These are phyloP conservation scores for Desoria tigrina DNA, from an alignment of 2,888 invertebrate species.

Conservation along the genomic window DNA sequence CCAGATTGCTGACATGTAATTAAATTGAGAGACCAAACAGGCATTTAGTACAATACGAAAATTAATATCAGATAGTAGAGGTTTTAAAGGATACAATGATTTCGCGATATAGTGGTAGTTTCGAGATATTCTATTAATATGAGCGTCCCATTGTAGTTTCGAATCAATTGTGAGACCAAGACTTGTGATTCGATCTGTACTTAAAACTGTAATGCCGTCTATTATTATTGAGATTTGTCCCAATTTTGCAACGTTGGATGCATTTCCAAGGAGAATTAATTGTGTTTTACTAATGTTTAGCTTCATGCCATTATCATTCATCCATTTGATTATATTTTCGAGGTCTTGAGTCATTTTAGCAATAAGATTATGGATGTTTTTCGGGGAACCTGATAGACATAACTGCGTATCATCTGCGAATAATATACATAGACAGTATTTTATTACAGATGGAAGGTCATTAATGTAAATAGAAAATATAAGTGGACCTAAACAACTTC, in stretches of 20 bases:
- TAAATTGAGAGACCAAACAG: not conserved
- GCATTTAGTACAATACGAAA: not conserved
- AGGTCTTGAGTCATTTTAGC: not conserved
- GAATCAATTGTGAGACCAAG: too few relatives aligned
- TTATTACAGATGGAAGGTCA: not conserved
- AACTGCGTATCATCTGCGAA: slow-evolving; percentile 10
- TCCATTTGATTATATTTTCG: not conserved
- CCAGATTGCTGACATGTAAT: not conserved
- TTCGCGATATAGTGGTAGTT: not conserved
- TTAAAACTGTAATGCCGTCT: not conserved
- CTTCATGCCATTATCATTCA: not conserved
- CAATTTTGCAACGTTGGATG: not conserved
- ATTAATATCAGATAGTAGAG: not conserved
- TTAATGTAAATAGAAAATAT: not conserved
- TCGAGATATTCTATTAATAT: not conserved
- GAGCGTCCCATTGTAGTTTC: too few relatives aligned
- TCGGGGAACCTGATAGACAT: not conserved
- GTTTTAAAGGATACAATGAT: slow-evolving; percentile 4
- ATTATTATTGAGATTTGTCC: not conserved
- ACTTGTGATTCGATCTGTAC: not conserved
- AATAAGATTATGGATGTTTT: not conserved
- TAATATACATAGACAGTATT: not conserved
- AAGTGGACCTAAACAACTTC: not conserved
- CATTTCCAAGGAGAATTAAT: not conserved
- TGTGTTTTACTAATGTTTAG: slow-evolving; percentile 6